Conservation (phyloP, 2,113 vertebrate species). For the Myanophis thanlyinensis region DNA sequence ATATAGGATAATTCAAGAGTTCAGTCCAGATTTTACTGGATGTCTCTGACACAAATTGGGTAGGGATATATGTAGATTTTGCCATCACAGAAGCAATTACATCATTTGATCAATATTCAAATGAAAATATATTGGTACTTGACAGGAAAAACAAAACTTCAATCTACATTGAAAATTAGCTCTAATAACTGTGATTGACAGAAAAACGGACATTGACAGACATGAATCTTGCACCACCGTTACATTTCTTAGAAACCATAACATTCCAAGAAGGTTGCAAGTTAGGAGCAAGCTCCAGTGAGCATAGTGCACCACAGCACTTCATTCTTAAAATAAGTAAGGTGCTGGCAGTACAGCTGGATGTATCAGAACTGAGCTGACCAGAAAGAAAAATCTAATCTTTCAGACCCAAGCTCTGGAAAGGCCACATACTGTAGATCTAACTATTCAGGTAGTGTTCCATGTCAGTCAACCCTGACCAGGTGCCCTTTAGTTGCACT, state of each 20-base stretch:
- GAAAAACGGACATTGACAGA: conserved; percentile 7
- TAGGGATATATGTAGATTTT: neutral
- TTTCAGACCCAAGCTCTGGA: conserved; percentile 37
- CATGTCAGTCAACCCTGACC: neutral
- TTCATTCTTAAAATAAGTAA: conserved; percentile 31
- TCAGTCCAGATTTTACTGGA: neutral
- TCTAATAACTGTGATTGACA: neutral
- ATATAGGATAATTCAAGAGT: neutral
- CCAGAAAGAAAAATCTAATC: conserved; percentile 28
- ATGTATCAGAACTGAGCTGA: conserved; percentile 36
- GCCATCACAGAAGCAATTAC: neutral
- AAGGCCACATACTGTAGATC: conserved; percentile 43
- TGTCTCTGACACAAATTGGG: neutral
- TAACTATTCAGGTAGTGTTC: conserved; percentile 39
- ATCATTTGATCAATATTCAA: neutral
- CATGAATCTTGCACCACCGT: neutral
- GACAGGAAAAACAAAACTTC: neutral
- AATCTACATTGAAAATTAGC: conserved; percentile 18
- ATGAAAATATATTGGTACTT: neutral
- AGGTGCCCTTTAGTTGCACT: neutral
- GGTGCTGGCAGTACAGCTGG: neutral
- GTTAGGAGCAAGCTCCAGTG: conserved; percentile 11
- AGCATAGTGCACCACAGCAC: conserved; percentile 9
- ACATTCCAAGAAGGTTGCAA: conserved; percentile 37
- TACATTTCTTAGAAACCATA: conserved; percentile 22